Evolutionary conservation across 2,888 invertebrate species (phyloP), one percentile per base, ranked within the genome.

Genomic region (Oscheius sp.): DNA sequence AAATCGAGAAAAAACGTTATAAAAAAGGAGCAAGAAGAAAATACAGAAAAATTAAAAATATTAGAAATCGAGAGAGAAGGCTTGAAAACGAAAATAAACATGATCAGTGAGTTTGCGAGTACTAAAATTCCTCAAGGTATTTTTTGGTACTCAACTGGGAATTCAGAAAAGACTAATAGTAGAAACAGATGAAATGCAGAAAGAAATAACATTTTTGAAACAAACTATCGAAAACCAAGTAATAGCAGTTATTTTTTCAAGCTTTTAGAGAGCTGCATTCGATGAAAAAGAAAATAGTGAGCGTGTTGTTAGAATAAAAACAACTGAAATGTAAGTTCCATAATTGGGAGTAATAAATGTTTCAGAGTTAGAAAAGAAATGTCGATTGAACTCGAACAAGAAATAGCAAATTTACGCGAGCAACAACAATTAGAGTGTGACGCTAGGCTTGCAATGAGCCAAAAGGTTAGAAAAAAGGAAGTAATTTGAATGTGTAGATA

Each of bases 321-420:
- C 59, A 1, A 59, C 20, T n/a, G 59, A 59, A 28, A 41, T 20
- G 59, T 59, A n/a, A 44, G 59, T 20, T 22, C n/a, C n/a, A n/a
- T n/a, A n/a, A n/a, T n/a, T n/a, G 20, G 3, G 2, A 2, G 3
- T 4, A 2, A 41, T 17, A 41, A 14, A 9, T 4, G 6, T 4
- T 41, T 26, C 28, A 59, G 59, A 12, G 59, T 59, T 4, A 41
- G 59, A 2, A 41, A 59, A 1, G 59, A 59, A 20, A 59, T 59
- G 59, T 14, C 41, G 28, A 32, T 30, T 44, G 59, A 59, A 26
- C 44, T 59, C 1, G 12, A 26, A 5, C 26, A 44, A 9, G 59
- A 59, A 26, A 44, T 59, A n/a, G 59, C 24, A 6, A 59, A 44
- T 30, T 44, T 30, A 1, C 5, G 30, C 9, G 59, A 41, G 20